Evolutionary conservation across 2,797 vertebrate genomes (phyloP), one percentile per base, ranked within the genome.

Genomic region (Alectoris magna): DNA sequence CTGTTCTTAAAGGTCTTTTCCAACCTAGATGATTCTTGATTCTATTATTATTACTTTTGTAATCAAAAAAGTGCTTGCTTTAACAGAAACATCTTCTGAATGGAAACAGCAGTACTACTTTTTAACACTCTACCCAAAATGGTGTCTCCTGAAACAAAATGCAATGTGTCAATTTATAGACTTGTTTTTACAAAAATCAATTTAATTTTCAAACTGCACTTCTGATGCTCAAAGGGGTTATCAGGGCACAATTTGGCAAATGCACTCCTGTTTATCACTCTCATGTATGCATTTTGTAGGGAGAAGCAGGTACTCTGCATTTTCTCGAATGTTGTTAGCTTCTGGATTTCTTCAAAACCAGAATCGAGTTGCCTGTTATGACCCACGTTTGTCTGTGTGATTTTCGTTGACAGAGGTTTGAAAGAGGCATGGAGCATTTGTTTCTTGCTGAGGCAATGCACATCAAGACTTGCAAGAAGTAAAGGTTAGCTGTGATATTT

Each of bases 271-370:
- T 8, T 38, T 41, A 17, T 75, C 1, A 5, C 72, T 69, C 88
- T 86, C 2, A 21, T 62, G 83, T 75, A 23, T 0, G 0, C 1
- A 0, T 44, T 41, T 86, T 91, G 62, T 55, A 38, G 26, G 44
- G 31, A n/a, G 78, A 44, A 55, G 16, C 49, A 69, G 44, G 3
- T 66, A 29, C 1, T 2, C 36, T 55, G 22, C 0, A 0, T 87
- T 93, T 63, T 84, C 19, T 72, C n/a, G 14, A 68, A 4, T 11
- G 21, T 17, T 58, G 26, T 17, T 60, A 5, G 26, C 77, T 95
- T 62, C 62, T 90, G 58, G 3, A 34, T 79, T 2, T 74, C n/a
- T 85, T 71, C 36, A 71, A 49, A 77, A 63, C 15, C 16, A 17
- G 44, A 13, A 41, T n/a, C 55, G 55, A 36, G 19, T 74, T 84